Evolutionary conservation across 2,113 vertebrate genomes (phyloP).

Genomic region (Lota lota): DNA sequence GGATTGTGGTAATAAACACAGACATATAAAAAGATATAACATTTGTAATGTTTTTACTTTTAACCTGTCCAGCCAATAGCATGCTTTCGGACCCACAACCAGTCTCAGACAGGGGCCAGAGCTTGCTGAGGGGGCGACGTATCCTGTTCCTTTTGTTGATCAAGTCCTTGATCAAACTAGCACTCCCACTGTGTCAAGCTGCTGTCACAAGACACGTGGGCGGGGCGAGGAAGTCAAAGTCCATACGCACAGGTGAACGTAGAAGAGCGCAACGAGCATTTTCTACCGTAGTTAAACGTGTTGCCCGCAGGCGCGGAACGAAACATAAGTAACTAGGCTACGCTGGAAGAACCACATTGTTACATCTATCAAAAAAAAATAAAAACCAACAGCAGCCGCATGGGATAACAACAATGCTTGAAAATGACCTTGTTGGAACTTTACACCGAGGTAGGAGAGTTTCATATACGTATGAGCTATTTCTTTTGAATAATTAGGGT

Average conservation of each 20-base stretch:
- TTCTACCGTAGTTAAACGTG: too few relatives aligned
- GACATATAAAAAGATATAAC: background rate
- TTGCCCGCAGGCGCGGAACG: background rate
- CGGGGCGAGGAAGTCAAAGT: slow-evolving; percentile 45
- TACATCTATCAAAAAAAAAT: too few relatives aligned
- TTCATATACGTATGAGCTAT: background rate
- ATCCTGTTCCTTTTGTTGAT: slow-evolving; percentile 67
- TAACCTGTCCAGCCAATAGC: too few relatives aligned
- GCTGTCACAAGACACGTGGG: slow-evolving; percentile 69
- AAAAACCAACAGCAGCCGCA: too few relatives aligned
- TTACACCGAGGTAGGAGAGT: slow-evolving; percentile 83
- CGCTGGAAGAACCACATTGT: too few relatives aligned
- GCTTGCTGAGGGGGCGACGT: background rate
- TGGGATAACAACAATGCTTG: slow-evolving; percentile 22
- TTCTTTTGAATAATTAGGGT: background rate
- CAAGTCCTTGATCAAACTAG: slow-evolving; percentile 63
- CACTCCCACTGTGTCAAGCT: slow-evolving; percentile 57
- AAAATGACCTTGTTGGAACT: slow-evolving; percentile 86
- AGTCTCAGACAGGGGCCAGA: background rate
- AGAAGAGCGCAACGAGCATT: too few relatives aligned
- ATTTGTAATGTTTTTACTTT: background rate
- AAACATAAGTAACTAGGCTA: too few relatives aligned
- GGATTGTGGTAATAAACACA: background rate
- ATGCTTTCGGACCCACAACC: background rate
- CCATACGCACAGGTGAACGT: slow-evolving; percentile 47